Conservation (phyloP, 2,113 vertebrate species). For the Tapirus terrestris region DNA sequence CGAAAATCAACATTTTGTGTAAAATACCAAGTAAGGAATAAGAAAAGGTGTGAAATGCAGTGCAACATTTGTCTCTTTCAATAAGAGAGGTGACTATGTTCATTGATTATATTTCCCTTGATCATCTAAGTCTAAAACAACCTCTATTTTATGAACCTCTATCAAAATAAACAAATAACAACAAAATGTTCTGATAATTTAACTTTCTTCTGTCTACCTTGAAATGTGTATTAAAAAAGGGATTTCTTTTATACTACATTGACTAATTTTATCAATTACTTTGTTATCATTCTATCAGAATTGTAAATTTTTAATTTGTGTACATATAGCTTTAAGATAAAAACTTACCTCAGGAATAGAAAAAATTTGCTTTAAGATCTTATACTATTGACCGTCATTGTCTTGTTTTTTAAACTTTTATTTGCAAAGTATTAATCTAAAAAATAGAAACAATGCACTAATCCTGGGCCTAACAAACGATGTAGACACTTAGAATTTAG, state of each 20-base stretch:
- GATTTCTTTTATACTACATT: neutral
- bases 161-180: neutral
- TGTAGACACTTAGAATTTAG: neutral
- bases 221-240: neutral
- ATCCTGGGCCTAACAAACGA: neutral
- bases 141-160: neutral
- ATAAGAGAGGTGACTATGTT: neutral
- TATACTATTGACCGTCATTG: neutral
- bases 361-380: neutral
- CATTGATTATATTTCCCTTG: neutral
- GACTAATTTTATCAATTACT: neutral
- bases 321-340: neutral
- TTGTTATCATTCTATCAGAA: neutral
- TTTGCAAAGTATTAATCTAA: neutral
- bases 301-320: neutral
- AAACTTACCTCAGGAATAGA: neutral
- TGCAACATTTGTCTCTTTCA: neutral
- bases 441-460: neutral
- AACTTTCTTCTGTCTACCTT: neutral
- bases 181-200: neutral
- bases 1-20: conserved; percentile 7
- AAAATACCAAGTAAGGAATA: neutral
- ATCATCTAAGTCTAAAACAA: neutral
- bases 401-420: neutral
- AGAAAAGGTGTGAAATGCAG: neutral